Evolutionary conservation across 2,888 invertebrate species (phyloP).

Genomic region (Hofmannophila pseudospretella): DNA sequence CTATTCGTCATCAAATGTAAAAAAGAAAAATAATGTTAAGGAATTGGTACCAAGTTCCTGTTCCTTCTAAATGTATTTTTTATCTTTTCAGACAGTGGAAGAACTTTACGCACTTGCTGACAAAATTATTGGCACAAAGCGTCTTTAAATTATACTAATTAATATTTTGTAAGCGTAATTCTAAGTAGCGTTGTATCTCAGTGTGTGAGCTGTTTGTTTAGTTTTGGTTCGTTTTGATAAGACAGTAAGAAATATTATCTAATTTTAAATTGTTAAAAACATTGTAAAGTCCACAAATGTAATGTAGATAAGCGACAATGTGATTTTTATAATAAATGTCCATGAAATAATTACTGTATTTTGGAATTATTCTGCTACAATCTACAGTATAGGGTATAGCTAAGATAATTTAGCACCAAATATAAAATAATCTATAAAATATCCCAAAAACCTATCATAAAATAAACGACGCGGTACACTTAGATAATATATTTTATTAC

Average conservation of each 20-base stretch:
- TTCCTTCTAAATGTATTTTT: not conserved
- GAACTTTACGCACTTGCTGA: conserved; percentile 82
- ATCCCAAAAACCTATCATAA: too few species aligned
- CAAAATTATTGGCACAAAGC: conserved; percentile 78
- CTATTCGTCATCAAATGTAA: too few species aligned
- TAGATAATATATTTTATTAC: not conserved
- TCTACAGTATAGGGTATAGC: too few species aligned
- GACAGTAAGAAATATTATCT: too few species aligned
- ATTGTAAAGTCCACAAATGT: conserved; percentile 35
- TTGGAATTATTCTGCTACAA: too few species aligned
- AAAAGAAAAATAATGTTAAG: too few species aligned
- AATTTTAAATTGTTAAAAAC: conserved; percentile 18
- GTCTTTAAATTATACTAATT: conserved; percentile 33
- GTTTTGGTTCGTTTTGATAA: too few species aligned
- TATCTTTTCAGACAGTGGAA: conserved; percentile 80
- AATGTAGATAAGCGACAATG: conserved; percentile 37
- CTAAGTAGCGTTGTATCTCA: not conserved
- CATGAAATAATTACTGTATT: conserved; percentile 10
- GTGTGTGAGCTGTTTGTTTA: not conserved
- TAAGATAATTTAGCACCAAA: too few species aligned
- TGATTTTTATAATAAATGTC: conserved; percentile 43
- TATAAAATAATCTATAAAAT: too few species aligned
- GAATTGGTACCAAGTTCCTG: too few species aligned
- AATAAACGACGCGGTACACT: not conserved
- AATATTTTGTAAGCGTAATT: conserved; percentile 9